Evolutionary conservation across 2,797 vertebrate genomes (phyloP), one percentile per base, ranked within the genome.

Genomic region (Dermochelys coriacea): DNA sequence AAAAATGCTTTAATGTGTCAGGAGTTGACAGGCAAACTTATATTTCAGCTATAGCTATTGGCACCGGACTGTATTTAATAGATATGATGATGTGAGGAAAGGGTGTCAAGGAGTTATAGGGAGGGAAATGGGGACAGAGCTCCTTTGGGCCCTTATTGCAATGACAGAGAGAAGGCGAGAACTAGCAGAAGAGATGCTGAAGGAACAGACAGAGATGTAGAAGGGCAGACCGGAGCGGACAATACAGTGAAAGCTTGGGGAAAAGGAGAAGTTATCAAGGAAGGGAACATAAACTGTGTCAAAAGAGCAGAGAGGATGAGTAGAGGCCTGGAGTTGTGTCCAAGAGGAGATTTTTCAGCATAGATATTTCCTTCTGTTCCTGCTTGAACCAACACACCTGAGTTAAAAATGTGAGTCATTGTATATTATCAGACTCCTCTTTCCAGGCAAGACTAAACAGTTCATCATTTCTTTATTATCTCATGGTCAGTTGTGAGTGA

Each of bases 11-110:
- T 52, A 61, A 49, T 57, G 18, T 75, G 80, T 45, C 31, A 79
- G 75, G 61, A 12, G 14, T 49, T 11, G 25, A 3, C 10, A 54
- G 51, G 81, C 0, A 0, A 11, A 5, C 54, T 68, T 25, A 34
- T 79, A 45, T 25, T 75, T 57, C 29, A 75, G 54, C 54, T 6
- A 8, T 0, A 0, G 2, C 6, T 21, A 1, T 0, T 82, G 45
- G 54, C 55, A 16, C 50, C 7, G 8, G 31, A 41, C 18, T 12
- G 31, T 5, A 9, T 23, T 4, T 5, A 29, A 47, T 64, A 64
- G 45, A 51, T 1, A 6, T 37, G 31, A 64, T n/a, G 10, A 57
- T 29, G 49, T n/a, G 7, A 18, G 50, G 68, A 37, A 82, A 57
- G 25, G 37, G 18, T 29, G 16, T 18, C 11, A 47, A 47, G 16